Conservation (phyloP, 2,888 invertebrate species). For the Cantharis rustica region DNA sequence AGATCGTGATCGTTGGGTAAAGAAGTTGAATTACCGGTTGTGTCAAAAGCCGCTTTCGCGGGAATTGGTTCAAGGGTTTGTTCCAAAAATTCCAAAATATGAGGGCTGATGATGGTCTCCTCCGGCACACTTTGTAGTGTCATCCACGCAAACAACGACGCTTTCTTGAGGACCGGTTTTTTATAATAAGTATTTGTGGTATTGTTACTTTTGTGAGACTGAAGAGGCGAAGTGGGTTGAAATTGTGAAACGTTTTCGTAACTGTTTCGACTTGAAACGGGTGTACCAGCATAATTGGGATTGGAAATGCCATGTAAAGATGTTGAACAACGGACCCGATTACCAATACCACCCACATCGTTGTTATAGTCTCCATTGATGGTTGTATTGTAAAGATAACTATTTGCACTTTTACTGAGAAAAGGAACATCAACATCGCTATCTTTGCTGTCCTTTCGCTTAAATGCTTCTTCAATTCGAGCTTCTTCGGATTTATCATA, state of each 20-base stretch:
- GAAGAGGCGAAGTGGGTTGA: slow-evolving; percentile 34
- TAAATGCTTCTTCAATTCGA: slow-evolving; percentile 53
- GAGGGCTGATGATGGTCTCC: slow-evolving; percentile 96
- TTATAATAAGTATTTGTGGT: slow-evolving; percentile 42
- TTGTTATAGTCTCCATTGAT: slow-evolving; percentile 22
- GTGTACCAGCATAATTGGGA: slow-evolving; percentile 52
- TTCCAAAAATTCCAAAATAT: slow-evolving; percentile 95
- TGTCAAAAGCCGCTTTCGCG: slow-evolving; percentile 47
- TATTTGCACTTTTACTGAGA: neutral
- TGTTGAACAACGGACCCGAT: slow-evolving; percentile 31
- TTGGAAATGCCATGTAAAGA: slow-evolving; percentile 54
- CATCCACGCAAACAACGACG: slow-evolving; percentile 92
- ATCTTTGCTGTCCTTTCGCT: slow-evolving; percentile 43
- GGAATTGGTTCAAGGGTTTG: slow-evolving; percentile 97
- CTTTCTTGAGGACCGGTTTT: slow-evolving; percentile 79
- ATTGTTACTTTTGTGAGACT: slow-evolving; percentile 25
- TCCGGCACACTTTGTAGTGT: slow-evolving; percentile 96
- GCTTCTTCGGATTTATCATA: slow-evolving; percentile 49
- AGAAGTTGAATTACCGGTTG: slow-evolving; percentile 39
- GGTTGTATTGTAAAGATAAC: neutral
- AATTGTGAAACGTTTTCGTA: slow-evolving; percentile 33
- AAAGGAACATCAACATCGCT: slow-evolving; percentile 1
- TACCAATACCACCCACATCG: slow-evolving; percentile 21
- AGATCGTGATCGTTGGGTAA: slow-evolving; percentile 57
- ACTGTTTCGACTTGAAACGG: slow-evolving; percentile 46